Conservation (phyloP, 2,888 invertebrate genomes). For the Agrotis puta region DNA sequence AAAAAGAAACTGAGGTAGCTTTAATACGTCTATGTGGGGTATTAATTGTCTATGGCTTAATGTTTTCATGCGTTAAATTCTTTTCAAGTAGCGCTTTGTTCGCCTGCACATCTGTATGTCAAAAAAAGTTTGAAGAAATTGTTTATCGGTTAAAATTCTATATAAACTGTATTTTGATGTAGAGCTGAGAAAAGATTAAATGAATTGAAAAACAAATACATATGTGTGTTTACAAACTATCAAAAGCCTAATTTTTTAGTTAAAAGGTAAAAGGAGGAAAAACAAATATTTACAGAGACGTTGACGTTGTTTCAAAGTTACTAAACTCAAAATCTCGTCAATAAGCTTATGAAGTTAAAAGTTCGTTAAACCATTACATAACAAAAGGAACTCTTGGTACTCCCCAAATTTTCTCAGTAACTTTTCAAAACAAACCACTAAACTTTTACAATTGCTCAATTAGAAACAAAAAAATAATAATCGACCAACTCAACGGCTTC, state of each 20-base stretch:
- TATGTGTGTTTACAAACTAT: background rate
- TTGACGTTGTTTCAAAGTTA: too few relatives aligned
- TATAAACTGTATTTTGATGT: constrained; percentile 1
- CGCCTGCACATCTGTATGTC: constrained; percentile 70
- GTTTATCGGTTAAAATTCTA: background rate
- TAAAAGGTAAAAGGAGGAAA: too few relatives aligned
- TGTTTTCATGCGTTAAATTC: constrained; percentile 84
- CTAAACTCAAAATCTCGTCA: background rate
- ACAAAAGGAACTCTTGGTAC: constrained; percentile 1
- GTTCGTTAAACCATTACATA: constrained; percentile 20
- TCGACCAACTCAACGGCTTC: constrained; percentile 36
- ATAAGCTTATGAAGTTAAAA: background rate
- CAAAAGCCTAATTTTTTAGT: background rate
- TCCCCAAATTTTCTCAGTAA: constrained; percentile 5
- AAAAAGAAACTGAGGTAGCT: constrained; percentile 56
- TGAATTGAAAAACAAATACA: background rate
- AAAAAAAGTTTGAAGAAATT: constrained; percentile 42
- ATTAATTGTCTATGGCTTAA: constrained; percentile 62
- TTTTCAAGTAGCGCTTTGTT: constrained; percentile 78
- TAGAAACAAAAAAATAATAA: constrained; percentile 23
- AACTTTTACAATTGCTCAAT: constrained; percentile 29
- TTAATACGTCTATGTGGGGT: constrained; percentile 65
- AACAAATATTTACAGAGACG: too few relatives aligned
- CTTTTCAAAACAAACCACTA: constrained; percentile 4
- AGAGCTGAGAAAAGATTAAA: constrained; percentile 1